phyloP scores from a whole-genome alignment of 2,888 invertebrate species.

The Callosobruchus maculatus region DNA sequence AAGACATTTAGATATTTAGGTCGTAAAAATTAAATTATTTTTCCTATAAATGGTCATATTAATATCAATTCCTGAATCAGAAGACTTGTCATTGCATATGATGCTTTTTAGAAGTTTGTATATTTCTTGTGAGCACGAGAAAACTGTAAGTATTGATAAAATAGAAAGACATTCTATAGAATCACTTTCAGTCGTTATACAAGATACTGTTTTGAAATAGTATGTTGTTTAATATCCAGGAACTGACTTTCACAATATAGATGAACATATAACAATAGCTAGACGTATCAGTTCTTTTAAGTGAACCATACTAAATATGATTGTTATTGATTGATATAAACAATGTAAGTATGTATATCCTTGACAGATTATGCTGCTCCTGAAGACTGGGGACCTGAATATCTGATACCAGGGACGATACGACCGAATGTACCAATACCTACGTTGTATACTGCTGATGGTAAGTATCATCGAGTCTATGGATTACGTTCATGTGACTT shows the following conservation, averaged over 20 bases:
- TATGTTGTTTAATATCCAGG: no score
- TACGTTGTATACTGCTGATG: slow-evolving; percentile 75
- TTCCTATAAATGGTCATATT: no score
- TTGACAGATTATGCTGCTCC: slow-evolving; percentile 49
- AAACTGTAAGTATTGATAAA: not conserved
- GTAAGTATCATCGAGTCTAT: slow-evolving; percentile 49
- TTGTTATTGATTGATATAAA: not conserved
- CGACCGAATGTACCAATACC: slow-evolving; percentile 72
- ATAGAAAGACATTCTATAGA: not conserved
- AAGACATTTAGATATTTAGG: no score
- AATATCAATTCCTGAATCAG: not conserved
- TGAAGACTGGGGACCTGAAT: slow-evolving; percentile 65
- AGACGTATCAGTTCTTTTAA: not conserved
- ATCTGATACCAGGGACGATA: slow-evolving; percentile 52
- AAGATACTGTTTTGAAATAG: not conserved
- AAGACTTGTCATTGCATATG: not conserved
- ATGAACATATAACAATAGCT: not conserved
- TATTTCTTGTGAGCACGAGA: not conserved
- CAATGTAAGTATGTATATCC: slow-evolving; percentile 8
- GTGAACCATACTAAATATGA: no score
- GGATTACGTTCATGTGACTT: no score
- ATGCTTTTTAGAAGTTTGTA: not conserved
- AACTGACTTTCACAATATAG: not conserved
- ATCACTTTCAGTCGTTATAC: not conserved
- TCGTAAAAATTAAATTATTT: no score